These are phyloP conservation scores for Himalopsyche kuldschensis DNA, from an alignment of 2,888 invertebrate genomes.

Conservation along the genomic window DNA sequence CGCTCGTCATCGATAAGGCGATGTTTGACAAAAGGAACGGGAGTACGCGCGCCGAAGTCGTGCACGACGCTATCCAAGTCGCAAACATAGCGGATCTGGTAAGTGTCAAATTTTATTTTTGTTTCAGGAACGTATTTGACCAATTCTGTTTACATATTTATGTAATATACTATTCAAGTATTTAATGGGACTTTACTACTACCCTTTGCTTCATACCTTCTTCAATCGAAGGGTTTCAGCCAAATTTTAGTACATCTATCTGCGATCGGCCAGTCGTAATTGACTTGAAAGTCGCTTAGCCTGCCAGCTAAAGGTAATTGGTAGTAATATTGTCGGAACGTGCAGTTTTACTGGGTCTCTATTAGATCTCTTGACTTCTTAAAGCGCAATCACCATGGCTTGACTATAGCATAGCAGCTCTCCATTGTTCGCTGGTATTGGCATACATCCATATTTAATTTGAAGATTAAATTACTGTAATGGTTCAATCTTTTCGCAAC, in stretches of 20 bases:
- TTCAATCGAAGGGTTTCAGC: no score
- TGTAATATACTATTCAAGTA: background rate
- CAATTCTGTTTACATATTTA: no score
- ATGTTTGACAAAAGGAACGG: constrained; percentile 94
- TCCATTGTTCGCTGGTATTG: no score
- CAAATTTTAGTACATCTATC: no score
- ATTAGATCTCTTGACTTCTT: background rate
- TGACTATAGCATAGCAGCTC: background rate
- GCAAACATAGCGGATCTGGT: constrained; percentile 98
- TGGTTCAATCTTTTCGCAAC: no score
- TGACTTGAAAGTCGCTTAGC: no score
- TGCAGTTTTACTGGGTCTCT: background rate
- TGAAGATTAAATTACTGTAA: no score
- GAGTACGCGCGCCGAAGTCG: constrained; percentile 82
- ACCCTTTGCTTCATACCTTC: background rate
- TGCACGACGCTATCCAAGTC: constrained; percentile 94
- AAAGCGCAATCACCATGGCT: background rate
- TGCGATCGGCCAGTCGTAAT: background rate
- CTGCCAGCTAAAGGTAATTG: no score
- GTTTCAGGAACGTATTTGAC: no score
- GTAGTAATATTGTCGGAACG: background rate
- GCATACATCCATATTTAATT: no score
- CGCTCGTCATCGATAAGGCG: constrained; percentile 92
- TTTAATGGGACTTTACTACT: background rate
- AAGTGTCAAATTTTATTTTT: no score